These are phyloP conservation scores for Brenthis daphne DNA, from an alignment of 2,888 invertebrate species.

Conservation along the genomic window DNA sequence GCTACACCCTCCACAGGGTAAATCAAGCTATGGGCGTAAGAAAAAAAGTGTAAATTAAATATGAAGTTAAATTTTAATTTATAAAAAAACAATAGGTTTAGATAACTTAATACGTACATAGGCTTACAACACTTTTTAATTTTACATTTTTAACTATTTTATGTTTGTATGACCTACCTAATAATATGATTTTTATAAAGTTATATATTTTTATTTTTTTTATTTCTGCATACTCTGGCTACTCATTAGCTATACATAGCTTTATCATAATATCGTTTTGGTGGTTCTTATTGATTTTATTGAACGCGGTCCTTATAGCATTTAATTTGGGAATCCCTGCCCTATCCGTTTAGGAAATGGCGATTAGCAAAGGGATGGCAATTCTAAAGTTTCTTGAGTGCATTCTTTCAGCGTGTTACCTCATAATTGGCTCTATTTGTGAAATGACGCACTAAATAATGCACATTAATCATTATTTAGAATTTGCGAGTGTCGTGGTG, in stretches of 20 bases:
- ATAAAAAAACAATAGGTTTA: background rate
- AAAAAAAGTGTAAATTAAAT: background rate
- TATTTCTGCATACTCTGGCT: too few species aligned
- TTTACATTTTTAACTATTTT: too few species aligned
- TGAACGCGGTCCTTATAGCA: background rate
- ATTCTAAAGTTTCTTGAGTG: constrained; percentile 37
- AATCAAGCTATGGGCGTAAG: background rate
- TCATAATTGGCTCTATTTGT: constrained; percentile 40
- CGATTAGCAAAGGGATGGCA: constrained; percentile 23
- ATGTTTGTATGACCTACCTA: too few species aligned
- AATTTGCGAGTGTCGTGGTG: too few species aligned
- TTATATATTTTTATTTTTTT: too few species aligned
- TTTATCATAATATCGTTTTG: too few species aligned
- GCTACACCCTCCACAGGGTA: constrained; percentile 6
- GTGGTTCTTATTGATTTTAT: too few species aligned
- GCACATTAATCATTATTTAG: constrained; percentile 28
- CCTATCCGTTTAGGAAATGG: constrained; percentile 7
- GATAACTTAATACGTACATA: too few species aligned
- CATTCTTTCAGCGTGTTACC: constrained; percentile 50
- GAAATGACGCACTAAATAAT: constrained; percentile 32
- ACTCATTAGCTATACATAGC: too few species aligned
- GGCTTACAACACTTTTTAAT: too few species aligned
- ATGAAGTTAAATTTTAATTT: background rate
- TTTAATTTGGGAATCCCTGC: constrained; percentile 1
- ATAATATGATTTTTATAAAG: too few species aligned